Evolutionary conservation across 1,140 invertebrate genomes (phyloP), one percentile per base, ranked within the genome.

Genomic region (Drosophila setifemur): DNA sequence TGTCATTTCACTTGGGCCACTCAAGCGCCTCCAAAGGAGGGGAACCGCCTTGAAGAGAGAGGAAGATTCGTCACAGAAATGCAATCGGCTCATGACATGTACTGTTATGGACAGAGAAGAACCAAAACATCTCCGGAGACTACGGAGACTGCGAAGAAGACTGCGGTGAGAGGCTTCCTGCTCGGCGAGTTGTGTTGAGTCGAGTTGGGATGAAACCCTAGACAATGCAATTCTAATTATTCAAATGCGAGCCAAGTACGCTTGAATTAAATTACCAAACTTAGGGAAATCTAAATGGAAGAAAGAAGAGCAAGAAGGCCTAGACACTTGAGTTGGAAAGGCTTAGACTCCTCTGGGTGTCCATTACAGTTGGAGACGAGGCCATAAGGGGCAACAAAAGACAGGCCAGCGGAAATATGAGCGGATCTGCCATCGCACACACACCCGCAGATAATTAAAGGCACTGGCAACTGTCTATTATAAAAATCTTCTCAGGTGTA

Each of bases 201-300:
- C 35, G 28, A 57, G 55, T 53, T 44, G 28, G 45, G 12, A 31
- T 75, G 81, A 73, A 86, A 86, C 48, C 54, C 49, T 73, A 81
- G 73, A 57, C 81, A 75, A 76, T 69, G 78, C 81, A 86, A 86
- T 86, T 86, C 81, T 86, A 86, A 86, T 86, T 86, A 86, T 86
- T 87, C 75, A 76, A 61, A 73, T 55, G 68, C 50, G 52, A 19
- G 47, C 49, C 49, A 57, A 64, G 81, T 76, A 85, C 82, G 81
- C 72, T 86, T 86, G 81, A 86, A 86, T 86, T 86, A 86, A 86
- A 86, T 86, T 86, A 86, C 81, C 63, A 55, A 72, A 58, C 53
- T 66, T 70, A 35, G 29, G 57, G 66, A 68, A 54, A 47, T 48
- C 40, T 66, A 76, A 77, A 53, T 76, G 73, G 37, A 53, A 60